Percentiles rank a stretch among this genome's conserved stretches.
These are phyloP conservation scores for Trematomus bernacchii DNA, from an alignment of 2,797 vertebrate species.

Conservation along the genomic window DNA sequence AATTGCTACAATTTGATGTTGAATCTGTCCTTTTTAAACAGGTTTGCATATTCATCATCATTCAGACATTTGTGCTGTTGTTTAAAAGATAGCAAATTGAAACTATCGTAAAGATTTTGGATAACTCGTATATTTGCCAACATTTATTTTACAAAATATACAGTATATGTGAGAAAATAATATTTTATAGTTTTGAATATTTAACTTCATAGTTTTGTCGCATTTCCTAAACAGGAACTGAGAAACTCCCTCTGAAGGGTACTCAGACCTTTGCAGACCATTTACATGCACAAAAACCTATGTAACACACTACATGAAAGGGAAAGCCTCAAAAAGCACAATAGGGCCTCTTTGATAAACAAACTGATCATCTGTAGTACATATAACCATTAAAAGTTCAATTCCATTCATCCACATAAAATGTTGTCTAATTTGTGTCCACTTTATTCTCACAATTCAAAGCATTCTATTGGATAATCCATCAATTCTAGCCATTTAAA, in stretches of 20 bases:
- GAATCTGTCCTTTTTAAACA: not conserved
- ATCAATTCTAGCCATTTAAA: constrained; percentile 60
- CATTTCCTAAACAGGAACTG: no score
- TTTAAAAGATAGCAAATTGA: no score
- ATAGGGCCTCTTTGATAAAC: not conserved
- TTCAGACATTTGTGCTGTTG: not conserved
- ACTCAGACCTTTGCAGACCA: no score
- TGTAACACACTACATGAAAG: no score
- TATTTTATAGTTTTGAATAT: no score
- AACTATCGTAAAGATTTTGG: not conserved
- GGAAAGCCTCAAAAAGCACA: no score
- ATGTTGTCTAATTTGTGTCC: constrained; percentile 1
- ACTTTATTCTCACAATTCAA: constrained; percentile 42
- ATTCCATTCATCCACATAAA: constrained; percentile 15
- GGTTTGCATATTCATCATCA: not conserved
- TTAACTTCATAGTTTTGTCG: no score
- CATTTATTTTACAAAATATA: not conserved
- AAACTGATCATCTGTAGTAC: constrained; percentile 10
- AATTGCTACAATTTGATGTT: not conserved
- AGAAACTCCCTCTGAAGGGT: no score
- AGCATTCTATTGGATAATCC: constrained; percentile 53
- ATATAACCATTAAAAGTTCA: constrained; percentile 4
- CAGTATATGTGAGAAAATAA: not conserved
- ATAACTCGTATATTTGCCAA: not conserved
- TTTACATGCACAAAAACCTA: no score